Evolutionary conservation across 2,888 invertebrate genomes (phyloP), one percentile per base, ranked within the genome.

Genomic region (Abscondita cerata): DNA sequence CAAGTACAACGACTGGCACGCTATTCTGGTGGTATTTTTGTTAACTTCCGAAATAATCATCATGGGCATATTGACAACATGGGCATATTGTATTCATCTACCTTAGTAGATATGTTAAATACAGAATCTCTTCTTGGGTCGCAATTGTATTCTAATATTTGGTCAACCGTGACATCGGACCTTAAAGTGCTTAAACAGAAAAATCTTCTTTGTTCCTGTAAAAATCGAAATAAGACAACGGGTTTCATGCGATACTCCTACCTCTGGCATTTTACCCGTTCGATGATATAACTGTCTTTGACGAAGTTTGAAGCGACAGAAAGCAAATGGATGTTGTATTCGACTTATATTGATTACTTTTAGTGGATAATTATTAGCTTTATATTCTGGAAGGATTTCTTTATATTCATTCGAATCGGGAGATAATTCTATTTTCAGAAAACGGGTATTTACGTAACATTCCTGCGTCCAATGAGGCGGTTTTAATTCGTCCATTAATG

Each of bases 291-390:
- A 62, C 9, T 18, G 52, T 9, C 13, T n/a, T 38, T 38, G n/a
- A 12, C 38, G 38, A 8, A 38, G n/a, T 2, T 3, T 4, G 41
- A 48, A 67, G 41, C 62, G 51, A 2, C 54, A 58, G 50, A 53
- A 67, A 1, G 64, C 64, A 50, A 58, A 62, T 1, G 64, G 64
- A 53, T 67, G 62, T 38, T 67, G 67, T 1, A 67, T 52, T 18
- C 66, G 34, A 20, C 51, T 20, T n/a, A 66, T 60, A 46, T 55
- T 60, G 9, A 15, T 9, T 9, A 51, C 2, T 11, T 38, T n/a
- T n/a, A n/a, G n/a, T n/a, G n/a, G n/a, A n/a, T n/a, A n/a, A n/a
- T n/a, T n/a, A n/a, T n/a, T n/a, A n/a, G n/a, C n/a, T n/a, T n/a
- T 18, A 6, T 19, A 12, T 1, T 1, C 8, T 8, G 38, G 18